phyloP scores from a whole-genome alignment of 2,888 invertebrate species.

The Leuctra nigra region DNA sequence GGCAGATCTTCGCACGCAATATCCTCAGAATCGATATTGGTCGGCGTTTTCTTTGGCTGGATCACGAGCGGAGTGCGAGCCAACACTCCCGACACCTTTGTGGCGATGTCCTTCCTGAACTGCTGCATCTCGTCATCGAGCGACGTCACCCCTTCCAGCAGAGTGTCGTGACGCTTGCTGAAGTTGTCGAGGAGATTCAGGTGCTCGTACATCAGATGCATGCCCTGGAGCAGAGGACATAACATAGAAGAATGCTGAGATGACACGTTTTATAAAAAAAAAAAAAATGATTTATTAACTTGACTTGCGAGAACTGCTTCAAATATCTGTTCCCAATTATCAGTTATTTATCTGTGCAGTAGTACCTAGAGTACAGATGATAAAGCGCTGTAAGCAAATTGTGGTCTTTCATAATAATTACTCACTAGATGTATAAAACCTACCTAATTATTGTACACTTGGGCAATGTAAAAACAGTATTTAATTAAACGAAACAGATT shows the following conservation, averaged over 20 bases:
- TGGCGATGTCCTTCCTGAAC: constrained; percentile 68
- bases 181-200: constrained; percentile 59
- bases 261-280: too few species aligned
- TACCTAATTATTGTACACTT: too few species aligned
- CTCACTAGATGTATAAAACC: too few species aligned
- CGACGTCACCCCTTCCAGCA: constrained; percentile 56
- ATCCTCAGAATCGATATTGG: constrained; percentile 49
- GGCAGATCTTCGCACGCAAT: constrained; percentile 45
- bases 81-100: constrained; percentile 64
- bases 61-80: constrained; percentile 67
- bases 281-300: too few species aligned
- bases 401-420: too few species aligned
- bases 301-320: too few species aligned
- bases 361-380: too few species aligned
- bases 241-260: not conserved
- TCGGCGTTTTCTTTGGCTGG: constrained; percentile 56
- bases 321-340: too few species aligned
- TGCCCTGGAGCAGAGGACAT: constrained; percentile 43
- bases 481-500: too few species aligned
- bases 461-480: too few species aligned
- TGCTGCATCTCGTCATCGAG: constrained; percentile 63
- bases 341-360: too few species aligned
- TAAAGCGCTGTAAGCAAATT: too few species aligned
- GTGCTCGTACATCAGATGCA: constrained; percentile 79
- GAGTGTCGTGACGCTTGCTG: constrained; percentile 54